A percentile compares a stretch with the other conserved stretches of the same genome.
Evolutionary conservation across 2,113 vertebrate species (phyloP).

Genomic region (Bettongia penicillata): DNA sequence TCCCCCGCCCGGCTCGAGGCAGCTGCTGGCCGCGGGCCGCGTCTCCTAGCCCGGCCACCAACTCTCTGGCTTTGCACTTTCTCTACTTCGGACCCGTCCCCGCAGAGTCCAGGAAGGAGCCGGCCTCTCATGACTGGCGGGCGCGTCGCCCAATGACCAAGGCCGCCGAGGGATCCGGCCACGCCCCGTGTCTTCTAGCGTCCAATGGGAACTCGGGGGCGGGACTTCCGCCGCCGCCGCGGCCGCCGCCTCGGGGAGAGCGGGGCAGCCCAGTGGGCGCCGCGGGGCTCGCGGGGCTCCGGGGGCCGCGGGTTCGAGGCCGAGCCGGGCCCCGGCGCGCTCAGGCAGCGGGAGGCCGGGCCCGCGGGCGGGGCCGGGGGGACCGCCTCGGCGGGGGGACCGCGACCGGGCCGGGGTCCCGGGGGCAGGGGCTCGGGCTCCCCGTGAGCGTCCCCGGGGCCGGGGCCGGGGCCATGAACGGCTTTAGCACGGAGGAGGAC

Average conservation of each 20-base stretch:
- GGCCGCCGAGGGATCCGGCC: slow-evolving; percentile 26
- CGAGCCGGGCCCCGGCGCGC: slow-evolving; percentile 56
- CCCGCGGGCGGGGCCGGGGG: slow-evolving; percentile 61
- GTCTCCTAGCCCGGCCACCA: slow-evolving; percentile 11
- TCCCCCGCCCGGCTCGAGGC: neutral
- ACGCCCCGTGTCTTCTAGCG: neutral
- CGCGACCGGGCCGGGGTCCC: slow-evolving; percentile 52
- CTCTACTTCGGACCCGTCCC: slow-evolving; percentile 79
- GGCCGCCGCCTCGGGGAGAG: slow-evolving; percentile 56
- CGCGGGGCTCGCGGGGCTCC: slow-evolving; percentile 54
- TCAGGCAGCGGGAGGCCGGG: slow-evolving; percentile 64
- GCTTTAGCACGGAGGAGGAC: slow-evolving; percentile 96
- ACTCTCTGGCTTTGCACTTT: slow-evolving; percentile 76
- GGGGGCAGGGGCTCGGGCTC: slow-evolving; percentile 47
- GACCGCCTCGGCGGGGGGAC: slow-evolving; percentile 58
- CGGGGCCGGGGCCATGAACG: slow-evolving; percentile 89
- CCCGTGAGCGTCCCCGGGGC: slow-evolving; percentile 58
- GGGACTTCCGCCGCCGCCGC: slow-evolving; percentile 57
- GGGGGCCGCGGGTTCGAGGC: slow-evolving; percentile 67
- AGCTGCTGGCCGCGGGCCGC: neutral
- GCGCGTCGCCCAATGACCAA: neutral
- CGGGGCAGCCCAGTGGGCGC: slow-evolving; percentile 61
- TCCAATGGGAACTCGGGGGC: slow-evolving; percentile 60
- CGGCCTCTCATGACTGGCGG: slow-evolving; percentile 61
- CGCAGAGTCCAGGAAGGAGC: slow-evolving; percentile 80